phyloP scores from a whole-genome alignment of 1,140 invertebrate genomes.

The Pseudachorutes palmiensis region DNA sequence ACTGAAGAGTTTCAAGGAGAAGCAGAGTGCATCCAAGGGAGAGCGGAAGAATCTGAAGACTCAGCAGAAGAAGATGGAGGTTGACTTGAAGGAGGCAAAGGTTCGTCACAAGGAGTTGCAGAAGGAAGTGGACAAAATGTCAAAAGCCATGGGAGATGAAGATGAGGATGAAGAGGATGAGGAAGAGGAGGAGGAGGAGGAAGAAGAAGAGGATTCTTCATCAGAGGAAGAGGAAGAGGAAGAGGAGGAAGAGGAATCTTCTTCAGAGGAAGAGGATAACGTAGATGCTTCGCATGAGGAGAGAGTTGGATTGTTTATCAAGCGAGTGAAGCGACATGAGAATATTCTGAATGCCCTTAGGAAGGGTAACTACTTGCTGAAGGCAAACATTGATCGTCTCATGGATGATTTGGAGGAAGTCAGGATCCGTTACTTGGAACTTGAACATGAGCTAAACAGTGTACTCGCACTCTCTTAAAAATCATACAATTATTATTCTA shows the following conservation, averaged over 20 bases:
- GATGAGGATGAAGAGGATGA: conserved; percentile 54
- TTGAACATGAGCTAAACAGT: conserved; percentile 75
- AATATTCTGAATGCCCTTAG: conserved; percentile 64
- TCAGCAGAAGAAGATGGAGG: conserved; percentile 68
- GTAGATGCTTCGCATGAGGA: conserved; percentile 43
- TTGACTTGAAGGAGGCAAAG: conserved; percentile 52
- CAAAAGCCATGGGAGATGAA: conserved; percentile 55
- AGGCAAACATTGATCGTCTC: conserved; percentile 72
- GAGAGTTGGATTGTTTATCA: conserved; percentile 26
- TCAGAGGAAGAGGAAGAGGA: conserved; percentile 52
- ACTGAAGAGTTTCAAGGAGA: conserved; percentile 67
- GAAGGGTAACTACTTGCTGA: conserved; percentile 74
- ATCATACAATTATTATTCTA: background rate
- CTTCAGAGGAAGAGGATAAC: conserved; percentile 40
- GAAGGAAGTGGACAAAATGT: conserved; percentile 83
- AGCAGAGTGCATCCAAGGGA: conserved; percentile 64
- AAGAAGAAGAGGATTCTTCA: conserved; percentile 52
- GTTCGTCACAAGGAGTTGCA: conserved; percentile 53
- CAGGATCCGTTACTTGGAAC: conserved; percentile 60
- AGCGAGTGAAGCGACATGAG: conserved; percentile 58
- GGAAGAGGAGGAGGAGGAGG: conserved; percentile 52
- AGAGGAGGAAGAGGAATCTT: conserved; percentile 54
- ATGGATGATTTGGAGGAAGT: conserved; percentile 75
- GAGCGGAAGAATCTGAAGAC: conserved; percentile 67
- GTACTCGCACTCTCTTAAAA: conserved; percentile 55